Evolutionary conservation across 2,797 vertebrate genomes (phyloP).

Genomic region (Trachops cirrhosus): DNA sequence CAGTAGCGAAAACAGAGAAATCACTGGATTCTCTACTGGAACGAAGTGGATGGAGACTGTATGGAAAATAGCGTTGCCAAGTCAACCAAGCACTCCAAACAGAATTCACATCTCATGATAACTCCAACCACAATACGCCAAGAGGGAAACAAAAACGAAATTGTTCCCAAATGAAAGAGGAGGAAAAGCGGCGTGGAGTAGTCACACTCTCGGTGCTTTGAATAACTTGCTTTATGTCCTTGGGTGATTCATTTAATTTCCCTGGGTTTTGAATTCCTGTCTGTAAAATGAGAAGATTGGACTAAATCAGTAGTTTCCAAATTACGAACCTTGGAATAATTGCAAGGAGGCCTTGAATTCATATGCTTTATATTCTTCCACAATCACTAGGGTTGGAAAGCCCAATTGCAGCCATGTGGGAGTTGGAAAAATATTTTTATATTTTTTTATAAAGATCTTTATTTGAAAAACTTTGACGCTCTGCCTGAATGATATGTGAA

Average conservation of each 20-base stretch:
- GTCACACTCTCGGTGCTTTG: background rate
- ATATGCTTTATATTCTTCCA: constrained; percentile 21
- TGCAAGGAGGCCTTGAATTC: constrained; percentile 50
- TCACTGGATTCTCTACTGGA: constrained; percentile 21
- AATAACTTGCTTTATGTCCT: constrained; percentile 66
- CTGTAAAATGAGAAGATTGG: constrained; percentile 65
- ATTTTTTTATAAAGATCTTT: background rate
- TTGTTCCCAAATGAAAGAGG: constrained; percentile 55
- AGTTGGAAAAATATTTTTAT: constrained; percentile 40
- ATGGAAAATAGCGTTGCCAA: constrained; percentile 63
- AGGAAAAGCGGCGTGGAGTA: background rate
- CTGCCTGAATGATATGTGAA: background rate
- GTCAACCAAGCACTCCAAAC: constrained; percentile 53
- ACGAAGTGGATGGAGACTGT: background rate
- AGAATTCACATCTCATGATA: constrained; percentile 68
- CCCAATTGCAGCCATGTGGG: background rate
- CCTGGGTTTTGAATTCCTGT: constrained; percentile 58
- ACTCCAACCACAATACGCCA: constrained; percentile 32
- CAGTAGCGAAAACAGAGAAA: constrained; percentile 52
- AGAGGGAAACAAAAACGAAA: constrained; percentile 62
- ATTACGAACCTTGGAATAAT: constrained; percentile 60
- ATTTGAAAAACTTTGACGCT: background rate
- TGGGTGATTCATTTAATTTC: constrained; percentile 65
- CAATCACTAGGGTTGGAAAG: background rate
- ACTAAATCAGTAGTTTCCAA: constrained; percentile 68